A percentile compares a stretch with the other conserved stretches of the same genome.
Conservation (phyloP, 2,888 invertebrate species). For the Magallana nippona region DNA sequence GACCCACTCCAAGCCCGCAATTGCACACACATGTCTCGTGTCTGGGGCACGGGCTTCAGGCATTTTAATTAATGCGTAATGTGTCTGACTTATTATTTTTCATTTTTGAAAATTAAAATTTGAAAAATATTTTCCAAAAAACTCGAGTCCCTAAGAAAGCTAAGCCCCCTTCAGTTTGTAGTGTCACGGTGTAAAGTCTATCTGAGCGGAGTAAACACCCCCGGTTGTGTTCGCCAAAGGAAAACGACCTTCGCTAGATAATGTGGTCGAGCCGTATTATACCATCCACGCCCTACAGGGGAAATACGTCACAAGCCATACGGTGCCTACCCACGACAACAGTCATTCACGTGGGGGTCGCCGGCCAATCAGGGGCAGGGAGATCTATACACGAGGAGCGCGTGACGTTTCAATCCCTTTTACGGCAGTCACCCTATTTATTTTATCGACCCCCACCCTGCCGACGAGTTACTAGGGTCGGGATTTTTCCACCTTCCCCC, state of each 20-base stretch:
- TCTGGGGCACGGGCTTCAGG: slow-evolving; percentile 26
- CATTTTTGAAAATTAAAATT: not conserved
- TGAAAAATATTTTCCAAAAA: not conserved
- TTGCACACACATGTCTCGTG: slow-evolving; percentile 3
- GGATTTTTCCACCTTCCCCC: slow-evolving; percentile 47
- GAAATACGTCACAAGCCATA: slow-evolving; percentile 62
- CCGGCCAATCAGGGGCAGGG: slow-evolving; percentile 69
- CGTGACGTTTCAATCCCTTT: slow-evolving; percentile 66
- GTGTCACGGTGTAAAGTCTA: slow-evolving; percentile 14
- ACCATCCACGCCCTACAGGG: slow-evolving; percentile 62
- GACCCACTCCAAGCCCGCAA: slow-evolving; percentile 37
- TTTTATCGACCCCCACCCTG: slow-evolving; percentile 66
- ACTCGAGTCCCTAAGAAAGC: not conserved
- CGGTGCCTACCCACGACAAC: slow-evolving; percentile 69
- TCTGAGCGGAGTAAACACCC: slow-evolving; percentile 16
- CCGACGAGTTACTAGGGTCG: slow-evolving; percentile 63
- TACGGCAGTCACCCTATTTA: slow-evolving; percentile 64
- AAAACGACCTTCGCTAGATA: slow-evolving; percentile 41
- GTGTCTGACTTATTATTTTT: not conserved
- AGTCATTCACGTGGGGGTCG: slow-evolving; percentile 70
- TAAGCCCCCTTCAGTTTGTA: not conserved
- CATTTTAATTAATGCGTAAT: slow-evolving; percentile 14
- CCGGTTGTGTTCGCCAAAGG: slow-evolving; percentile 37
- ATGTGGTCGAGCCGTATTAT: slow-evolving; percentile 31
- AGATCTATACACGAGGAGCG: slow-evolving; percentile 55